Percentiles rank a stretch among this genome's conserved stretches.
phyloP scores from a whole-genome alignment of 2,888 invertebrate species.

The Abrostola tripartita region DNA sequence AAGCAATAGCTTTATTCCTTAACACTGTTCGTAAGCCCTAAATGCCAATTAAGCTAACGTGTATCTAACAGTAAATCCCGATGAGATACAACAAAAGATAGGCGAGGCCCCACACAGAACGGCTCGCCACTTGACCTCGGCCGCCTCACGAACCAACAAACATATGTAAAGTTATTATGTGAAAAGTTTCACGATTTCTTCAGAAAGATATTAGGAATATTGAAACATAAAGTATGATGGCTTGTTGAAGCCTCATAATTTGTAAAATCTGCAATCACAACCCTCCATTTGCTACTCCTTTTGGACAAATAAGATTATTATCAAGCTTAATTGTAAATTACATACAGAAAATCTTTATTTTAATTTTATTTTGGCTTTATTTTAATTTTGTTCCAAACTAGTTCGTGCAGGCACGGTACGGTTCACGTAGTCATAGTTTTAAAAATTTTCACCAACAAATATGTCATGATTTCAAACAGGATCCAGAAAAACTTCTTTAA shows the following conservation, averaged over 20 bases:
- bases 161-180: conserved; percentile 21
- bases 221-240: not conserved
- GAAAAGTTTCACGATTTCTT: conserved; percentile 7
- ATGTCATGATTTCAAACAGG: no score
- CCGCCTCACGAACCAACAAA: conserved; percentile 15
- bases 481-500: no score
- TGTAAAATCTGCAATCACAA: no score
- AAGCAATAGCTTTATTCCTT: no score
- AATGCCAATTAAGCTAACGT: conserved; percentile 34
- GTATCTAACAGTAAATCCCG: conserved; percentile 36
- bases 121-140: conserved; percentile 33
- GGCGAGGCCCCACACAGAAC: conserved; percentile 20
- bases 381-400: no score
- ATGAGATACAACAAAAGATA: conserved; percentile 36
- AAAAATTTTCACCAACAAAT: no score
- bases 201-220: conserved; percentile 3
- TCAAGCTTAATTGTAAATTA: no score
- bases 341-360: no score
- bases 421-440: no score
- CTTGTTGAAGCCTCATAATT: not conserved
- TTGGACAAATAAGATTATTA: not conserved
- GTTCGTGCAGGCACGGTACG: no score
- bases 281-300: not conserved
- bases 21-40: conserved; percentile 10
- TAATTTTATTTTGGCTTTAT: no score